Conservation (phyloP, 2,888 invertebrate genomes). For the Sarcophaga variegata region DNA sequence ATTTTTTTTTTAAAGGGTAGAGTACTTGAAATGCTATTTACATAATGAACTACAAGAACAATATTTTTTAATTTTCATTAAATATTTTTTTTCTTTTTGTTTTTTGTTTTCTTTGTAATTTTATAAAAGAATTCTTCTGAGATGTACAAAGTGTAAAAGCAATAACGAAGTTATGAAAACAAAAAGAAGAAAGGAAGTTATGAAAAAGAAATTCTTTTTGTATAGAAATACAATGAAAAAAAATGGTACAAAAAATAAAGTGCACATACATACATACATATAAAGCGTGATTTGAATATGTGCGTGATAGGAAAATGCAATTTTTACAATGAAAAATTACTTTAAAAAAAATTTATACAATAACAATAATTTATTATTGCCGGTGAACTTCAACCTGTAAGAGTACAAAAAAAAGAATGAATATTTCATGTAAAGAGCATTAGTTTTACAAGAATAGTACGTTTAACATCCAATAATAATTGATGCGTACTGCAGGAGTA, state of each 20-base stretch:
- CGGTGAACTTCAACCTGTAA: not conserved
- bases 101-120: too few relatives aligned
- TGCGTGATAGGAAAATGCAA: constrained; percentile 49
- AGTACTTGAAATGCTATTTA: too few relatives aligned
- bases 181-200: not conserved
- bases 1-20: too few relatives aligned
- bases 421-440: too few relatives aligned
- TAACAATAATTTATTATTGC: constrained; percentile 24
- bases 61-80: too few relatives aligned
- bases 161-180: not conserved
- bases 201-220: not conserved
- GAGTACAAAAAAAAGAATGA: not conserved
- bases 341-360: constrained; percentile 19
- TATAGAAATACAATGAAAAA: not conserved
- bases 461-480: not conserved
- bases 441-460: constrained; percentile 7
- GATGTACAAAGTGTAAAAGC: not conserved
- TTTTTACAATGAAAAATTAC: constrained; percentile 45
- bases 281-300: constrained; percentile 8
- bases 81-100: too few relatives aligned
- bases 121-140: not conserved
- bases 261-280: too few relatives aligned
- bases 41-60: too few relatives aligned
- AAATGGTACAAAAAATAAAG: not conserved
- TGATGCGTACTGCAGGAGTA: not conserved